phyloP scores from a whole-genome alignment of 2,113 vertebrate genomes.

The Prunella himalayana region DNA sequence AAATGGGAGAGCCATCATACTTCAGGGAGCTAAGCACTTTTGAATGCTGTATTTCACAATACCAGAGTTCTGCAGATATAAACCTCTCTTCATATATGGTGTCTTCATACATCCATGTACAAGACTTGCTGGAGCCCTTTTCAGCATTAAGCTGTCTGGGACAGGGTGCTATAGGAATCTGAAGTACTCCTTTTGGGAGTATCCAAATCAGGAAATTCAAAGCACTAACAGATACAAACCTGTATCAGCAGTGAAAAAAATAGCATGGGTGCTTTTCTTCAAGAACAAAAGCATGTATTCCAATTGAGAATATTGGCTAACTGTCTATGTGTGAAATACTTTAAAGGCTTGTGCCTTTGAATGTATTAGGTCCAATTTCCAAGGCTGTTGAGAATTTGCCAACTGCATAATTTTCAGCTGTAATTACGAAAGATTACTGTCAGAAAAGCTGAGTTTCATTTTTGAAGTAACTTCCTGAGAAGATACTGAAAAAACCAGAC shows the following conservation, averaged over 20 bases:
- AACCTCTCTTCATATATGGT: not conserved
- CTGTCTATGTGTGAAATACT: not conserved
- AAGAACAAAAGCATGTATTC: not conserved
- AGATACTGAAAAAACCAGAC: not conserved
- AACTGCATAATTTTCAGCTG: not conserved
- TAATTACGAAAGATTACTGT: constrained; percentile 1
- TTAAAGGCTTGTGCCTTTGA: not conserved
- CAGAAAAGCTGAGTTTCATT: constrained; percentile 10
- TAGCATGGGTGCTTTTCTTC: not conserved
- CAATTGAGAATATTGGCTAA: not conserved
- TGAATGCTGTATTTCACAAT: not conserved
- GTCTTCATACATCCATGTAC: not conserved
- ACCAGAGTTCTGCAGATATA: not conserved
- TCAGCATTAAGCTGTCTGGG: not conserved
- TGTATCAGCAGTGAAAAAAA: not conserved
- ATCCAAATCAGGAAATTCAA: not conserved
- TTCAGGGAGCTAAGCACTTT: not conserved
- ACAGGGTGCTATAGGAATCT: not conserved
- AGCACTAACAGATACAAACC: not conserved
- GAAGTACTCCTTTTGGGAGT: not conserved
- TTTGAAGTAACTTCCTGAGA: not conserved
- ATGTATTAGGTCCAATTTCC: not conserved
- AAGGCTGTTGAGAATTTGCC: not conserved
- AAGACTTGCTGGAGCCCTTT: not conserved
- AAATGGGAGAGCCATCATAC: not conserved